Evolutionary conservation across 2,113 vertebrate genomes (phyloP), one percentile per base, ranked within the genome.

Genomic region (Sapajus apella): DNA sequence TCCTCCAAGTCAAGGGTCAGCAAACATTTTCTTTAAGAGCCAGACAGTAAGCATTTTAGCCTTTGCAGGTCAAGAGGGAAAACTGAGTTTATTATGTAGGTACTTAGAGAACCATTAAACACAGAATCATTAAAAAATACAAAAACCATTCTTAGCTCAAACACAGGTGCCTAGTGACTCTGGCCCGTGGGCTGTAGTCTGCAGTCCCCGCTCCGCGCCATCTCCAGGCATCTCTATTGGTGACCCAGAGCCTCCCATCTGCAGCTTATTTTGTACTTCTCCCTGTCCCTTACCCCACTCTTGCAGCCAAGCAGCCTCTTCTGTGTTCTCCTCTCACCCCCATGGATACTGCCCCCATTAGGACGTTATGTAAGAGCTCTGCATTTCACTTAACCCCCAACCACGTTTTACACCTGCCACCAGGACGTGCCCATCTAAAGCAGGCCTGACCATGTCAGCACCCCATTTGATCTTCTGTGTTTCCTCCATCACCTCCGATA

Each of bases 321-420:
- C 23, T 5, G 37, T 11, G 68, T 89, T 52, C 50, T 95, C 55
- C 47, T 88, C 66, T 4, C 52, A 52, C 13, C 1, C 5, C 32
- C 5, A 32, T 0, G 1, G 8, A 61, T 3, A 82, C 3, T 3
- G 13, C 27, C 50, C 45, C 18, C 6, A 4, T 47, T 6, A 75
- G 40, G 37, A 58, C 58, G 72, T 52, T 50, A 77, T 76, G 7
- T 52, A 73, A 76, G 18, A 94, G 12, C 35, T 82, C 52, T 45
- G 75, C 37, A 83, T 58, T 30, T 70, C 8, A 14, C 84, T 43
- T 64, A 21, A 72, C 14, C 56, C 45, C 1, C 8, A 55, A 45
- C 35, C 66, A 70, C 11, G 8, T 11, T 58, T 64, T 37, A 76
- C 23, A 45, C 25, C 66, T 72, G 50, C 56, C 61, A 45, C 55